A percentile compares a stretch with the other conserved stretches of the same genome.
These are phyloP conservation scores for Barnardius zonarius DNA, from an alignment of 2,113 vertebrate species.

Conservation along the genomic window DNA sequence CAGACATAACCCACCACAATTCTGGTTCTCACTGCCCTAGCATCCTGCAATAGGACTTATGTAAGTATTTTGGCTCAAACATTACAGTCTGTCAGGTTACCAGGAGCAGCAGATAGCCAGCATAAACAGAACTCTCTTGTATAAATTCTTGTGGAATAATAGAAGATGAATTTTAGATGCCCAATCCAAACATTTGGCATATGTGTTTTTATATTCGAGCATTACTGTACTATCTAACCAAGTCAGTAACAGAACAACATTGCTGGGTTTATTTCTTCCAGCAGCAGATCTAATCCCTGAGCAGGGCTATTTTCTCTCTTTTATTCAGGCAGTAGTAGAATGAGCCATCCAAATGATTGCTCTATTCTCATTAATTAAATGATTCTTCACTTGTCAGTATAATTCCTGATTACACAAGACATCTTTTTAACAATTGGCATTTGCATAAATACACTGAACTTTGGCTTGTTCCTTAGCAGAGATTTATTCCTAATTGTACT, in stretches of 20 bases:
- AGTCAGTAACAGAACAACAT: background rate
- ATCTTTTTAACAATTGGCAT: conserved; percentile 38
- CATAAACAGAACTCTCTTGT: background rate
- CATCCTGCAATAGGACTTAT: background rate
- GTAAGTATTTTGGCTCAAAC: background rate
- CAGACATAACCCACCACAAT: background rate
- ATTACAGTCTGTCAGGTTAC: background rate
- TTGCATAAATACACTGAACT: conserved; percentile 48
- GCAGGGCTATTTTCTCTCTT: conserved; percentile 1
- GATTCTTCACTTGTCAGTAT: conserved; percentile 57
- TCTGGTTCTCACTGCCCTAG: background rate
- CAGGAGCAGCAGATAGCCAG: background rate
- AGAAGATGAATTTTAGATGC: background rate
- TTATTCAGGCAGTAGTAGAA: conserved; percentile 25
- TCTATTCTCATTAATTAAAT: conserved; percentile 61
- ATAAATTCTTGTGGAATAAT: background rate
- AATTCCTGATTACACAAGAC: conserved; percentile 57
- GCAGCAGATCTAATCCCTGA: background rate
- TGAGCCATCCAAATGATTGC: conserved; percentile 11
- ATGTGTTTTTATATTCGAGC: background rate
- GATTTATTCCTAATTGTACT: conserved; percentile 45
- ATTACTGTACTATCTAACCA: background rate
- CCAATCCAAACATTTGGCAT: background rate
- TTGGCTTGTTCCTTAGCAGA: conserved; percentile 31
- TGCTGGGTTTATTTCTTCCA: background rate